Evolutionary conservation across 1,140 invertebrate species (phyloP).

Genomic region (Macrostomum lignano): DNA sequence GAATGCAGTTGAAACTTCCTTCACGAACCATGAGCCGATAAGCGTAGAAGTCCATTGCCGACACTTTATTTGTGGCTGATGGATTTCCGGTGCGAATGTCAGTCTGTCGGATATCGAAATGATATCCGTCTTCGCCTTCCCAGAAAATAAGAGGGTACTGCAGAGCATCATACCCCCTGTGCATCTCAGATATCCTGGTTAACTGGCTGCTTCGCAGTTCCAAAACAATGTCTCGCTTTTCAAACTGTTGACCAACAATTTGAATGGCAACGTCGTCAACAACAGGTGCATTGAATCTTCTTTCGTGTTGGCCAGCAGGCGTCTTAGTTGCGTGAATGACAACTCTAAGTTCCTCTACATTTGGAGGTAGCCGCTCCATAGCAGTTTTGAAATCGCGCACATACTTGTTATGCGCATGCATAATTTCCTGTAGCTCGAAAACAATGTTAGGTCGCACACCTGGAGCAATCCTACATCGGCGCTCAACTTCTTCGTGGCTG

Average conservation of each 20-base stretch:
- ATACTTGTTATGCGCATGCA: conserved; percentile 17
- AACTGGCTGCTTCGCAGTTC: neutral
- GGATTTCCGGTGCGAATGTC: conserved; percentile 26
- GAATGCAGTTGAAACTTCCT: conserved; percentile 10
- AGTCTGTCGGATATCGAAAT: conserved; percentile 7
- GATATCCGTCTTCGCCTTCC: conserved; percentile 9
- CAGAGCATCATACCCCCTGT: conserved; percentile 6
- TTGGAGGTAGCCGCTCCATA: conserved; percentile 13
- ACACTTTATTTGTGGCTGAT: conserved; percentile 26
- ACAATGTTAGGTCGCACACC: conserved; percentile 7
- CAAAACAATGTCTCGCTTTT: conserved; percentile 11
- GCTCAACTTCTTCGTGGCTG: conserved; percentile 7
- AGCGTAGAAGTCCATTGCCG: conserved; percentile 7
- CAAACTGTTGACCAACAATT: conserved; percentile 14
- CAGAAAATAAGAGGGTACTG: conserved; percentile 9
- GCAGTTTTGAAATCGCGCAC: conserved; percentile 19
- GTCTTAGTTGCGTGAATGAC: conserved; percentile 17
- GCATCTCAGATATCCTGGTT: neutral
- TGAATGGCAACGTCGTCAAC: conserved; percentile 17
- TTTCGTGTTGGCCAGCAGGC: conserved; percentile 20
- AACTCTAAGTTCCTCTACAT: conserved; percentile 16
- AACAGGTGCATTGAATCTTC: conserved; percentile 20
- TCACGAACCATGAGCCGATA: conserved; percentile 7
- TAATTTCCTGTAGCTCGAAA: conserved; percentile 13
- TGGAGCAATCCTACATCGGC: conserved; percentile 2